Evolutionary conservation across 2,888 invertebrate species (phyloP).

Genomic region (Hirtodrosophila trivittata): DNA sequence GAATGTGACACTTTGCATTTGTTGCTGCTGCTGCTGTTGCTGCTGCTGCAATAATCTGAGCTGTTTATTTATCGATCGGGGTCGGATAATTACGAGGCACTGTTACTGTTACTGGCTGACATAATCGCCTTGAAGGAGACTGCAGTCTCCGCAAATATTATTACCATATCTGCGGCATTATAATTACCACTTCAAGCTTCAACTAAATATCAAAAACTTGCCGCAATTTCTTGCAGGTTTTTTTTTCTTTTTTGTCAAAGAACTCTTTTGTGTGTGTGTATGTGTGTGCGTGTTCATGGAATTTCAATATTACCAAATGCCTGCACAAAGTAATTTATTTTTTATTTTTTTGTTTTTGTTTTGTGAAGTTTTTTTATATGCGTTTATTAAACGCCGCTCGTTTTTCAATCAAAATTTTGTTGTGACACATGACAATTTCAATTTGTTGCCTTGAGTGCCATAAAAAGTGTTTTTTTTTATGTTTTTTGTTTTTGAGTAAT

Average conservation of each 20-base stretch:
- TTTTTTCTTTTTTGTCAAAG: slow-evolving; percentile 47
- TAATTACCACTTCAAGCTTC: slow-evolving; percentile 59
- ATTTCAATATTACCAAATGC: slow-evolving; percentile 67
- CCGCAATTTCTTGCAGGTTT: slow-evolving; percentile 60
- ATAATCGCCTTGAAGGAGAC: slow-evolving; percentile 34
- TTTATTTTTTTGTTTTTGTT: slow-evolving; percentile 1
- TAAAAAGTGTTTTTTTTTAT: slow-evolving; percentile 9
- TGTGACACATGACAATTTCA: slow-evolving; percentile 44
- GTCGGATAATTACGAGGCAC: slow-evolving; percentile 60
- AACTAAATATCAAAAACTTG: slow-evolving; percentile 22
- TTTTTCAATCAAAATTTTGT: slow-evolving; percentile 62
- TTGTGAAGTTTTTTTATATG: slow-evolving; percentile 29
- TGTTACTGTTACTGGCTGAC: slow-evolving; percentile 20
- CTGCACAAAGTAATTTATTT: slow-evolving; percentile 6
- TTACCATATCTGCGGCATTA: slow-evolving; percentile 66
- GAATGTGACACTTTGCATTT: slow-evolving; percentile 55
- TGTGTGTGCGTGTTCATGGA: slow-evolving; percentile 36
- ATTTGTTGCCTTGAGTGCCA: slow-evolving; percentile 26
- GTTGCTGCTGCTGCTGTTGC: slow-evolving; percentile 34
- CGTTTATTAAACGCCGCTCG: slow-evolving; percentile 57
- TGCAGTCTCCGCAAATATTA: slow-evolving; percentile 43
- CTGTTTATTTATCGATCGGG: slow-evolving; percentile 74
- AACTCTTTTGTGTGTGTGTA: slow-evolving; percentile 44
- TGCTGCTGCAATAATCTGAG: slow-evolving; percentile 52
- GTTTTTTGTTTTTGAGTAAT: not conserved